Evolutionary conservation across 2,797 vertebrate genomes (phyloP).

Genomic region (Zalophus californianus): DNA sequence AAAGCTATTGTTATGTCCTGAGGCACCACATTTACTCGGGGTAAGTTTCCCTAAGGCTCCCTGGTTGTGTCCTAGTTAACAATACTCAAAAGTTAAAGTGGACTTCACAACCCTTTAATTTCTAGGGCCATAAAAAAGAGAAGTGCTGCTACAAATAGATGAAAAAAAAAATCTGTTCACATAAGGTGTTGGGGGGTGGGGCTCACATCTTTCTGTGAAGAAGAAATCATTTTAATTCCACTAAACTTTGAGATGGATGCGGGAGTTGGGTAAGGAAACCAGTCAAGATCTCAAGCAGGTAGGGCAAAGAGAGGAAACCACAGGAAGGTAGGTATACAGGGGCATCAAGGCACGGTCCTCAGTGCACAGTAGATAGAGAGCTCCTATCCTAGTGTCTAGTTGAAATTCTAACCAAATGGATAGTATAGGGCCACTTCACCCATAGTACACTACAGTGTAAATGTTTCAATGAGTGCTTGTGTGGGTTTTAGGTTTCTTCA

Average conservation of each 20-base stretch:
- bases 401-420: background rate
- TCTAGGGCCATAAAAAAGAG: background rate
- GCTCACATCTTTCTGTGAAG: background rate
- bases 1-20: background rate
- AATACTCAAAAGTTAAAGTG: constrained; percentile 2
- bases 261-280: background rate
- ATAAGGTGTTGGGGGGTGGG: background rate
- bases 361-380: background rate
- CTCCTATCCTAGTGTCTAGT: background rate
- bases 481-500: background rate
- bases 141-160: background rate
- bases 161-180: background rate
- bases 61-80: background rate
- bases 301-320: background rate
- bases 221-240: constrained; percentile 45
- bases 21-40: constrained; percentile 2
- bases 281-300: background rate
- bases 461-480: background rate
- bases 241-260: background rate
- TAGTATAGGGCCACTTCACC: background rate
- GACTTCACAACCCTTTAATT: background rate
- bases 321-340: background rate
- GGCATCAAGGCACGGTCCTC: background rate
- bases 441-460: background rate
- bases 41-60: constrained; percentile 24